Evolutionary conservation across 2,113 vertebrate species (phyloP), one percentile per base, ranked within the genome.

Genomic region (Antennarius striatus): DNA sequence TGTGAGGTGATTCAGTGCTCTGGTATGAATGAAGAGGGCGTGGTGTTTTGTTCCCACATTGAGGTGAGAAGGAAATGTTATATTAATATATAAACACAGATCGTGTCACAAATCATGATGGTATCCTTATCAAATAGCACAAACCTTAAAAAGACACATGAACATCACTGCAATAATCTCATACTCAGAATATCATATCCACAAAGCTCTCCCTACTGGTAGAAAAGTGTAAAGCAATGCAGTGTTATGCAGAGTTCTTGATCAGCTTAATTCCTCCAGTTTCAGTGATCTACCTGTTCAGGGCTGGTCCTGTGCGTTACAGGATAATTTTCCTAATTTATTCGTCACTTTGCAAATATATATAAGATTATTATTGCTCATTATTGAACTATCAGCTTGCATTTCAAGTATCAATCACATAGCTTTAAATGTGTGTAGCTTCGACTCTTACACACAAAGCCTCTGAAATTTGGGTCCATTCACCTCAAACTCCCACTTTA

Each of bases 191-290:
- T 22, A 22, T 22, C 22, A 22, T 47, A 66, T 15, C 54, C 42
- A 57, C 52, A 66, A 88, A 73, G 64, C 86, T 73, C 84, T 87
- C 81, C 81, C 85, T 90, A 57, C 82, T 84, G 86, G 86, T 42
- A 71, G 55, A 10, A 46, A 36, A 17, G 79, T 74, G 77, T 81
- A 85, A 86, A 80, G 80, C 81, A 74, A 72, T 67, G 36, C 61
- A 56, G 54, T 11, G 15, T 39, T 30, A 57, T 69, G 65, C 69
- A 75, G 70, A 68, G 36, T 22, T 36, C 59, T 56, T 1, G 39
- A 43, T 12, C 42, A 43, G 6, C 9, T 7, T 12, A 43, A 11
- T 10, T 7, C 42, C 42, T 43, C 7, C 42, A 43, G 7, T 4
- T 5, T 36, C 79, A 71, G 47, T 80, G 84, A 82, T 77, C 78